Conservation (phyloP, 1,140 invertebrate genomes). For the Triops longicaudatus region DNA sequence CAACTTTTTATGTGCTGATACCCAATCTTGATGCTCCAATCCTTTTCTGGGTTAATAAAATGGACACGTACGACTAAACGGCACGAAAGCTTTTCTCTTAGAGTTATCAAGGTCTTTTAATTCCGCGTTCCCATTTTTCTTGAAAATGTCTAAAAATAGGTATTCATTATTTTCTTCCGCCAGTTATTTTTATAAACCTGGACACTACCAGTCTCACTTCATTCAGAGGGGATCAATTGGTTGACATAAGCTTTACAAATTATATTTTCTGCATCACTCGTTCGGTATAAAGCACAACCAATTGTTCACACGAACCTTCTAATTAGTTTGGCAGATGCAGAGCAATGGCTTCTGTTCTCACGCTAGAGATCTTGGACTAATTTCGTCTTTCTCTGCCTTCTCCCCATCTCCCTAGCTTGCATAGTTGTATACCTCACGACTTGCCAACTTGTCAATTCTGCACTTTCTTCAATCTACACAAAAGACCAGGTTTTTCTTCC, state of each 20-base stretch:
- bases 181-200: too few species aligned
- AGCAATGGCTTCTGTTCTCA: neutral
- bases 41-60: too few species aligned
- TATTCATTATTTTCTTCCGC: too few species aligned
- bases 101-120: too few species aligned
- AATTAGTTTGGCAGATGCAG: neutral
- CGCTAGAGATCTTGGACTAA: neutral
- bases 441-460: neutral
- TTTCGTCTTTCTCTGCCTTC: neutral
- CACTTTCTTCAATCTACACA: neutral
- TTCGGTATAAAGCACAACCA: neutral
- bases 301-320: neutral
- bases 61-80: too few species aligned
- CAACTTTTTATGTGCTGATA: too few species aligned
- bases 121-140: too few species aligned
- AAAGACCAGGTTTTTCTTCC: neutral
- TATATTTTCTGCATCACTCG: neutral
- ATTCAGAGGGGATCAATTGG: neutral
- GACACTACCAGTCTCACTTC: too few species aligned
- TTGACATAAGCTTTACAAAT: neutral
- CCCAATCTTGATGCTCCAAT: too few species aligned
- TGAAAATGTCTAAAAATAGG: too few species aligned
- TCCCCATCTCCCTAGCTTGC: neutral
- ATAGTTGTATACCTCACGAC: conserved; percentile 7
- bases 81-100: too few species aligned